A percentile compares a stretch with the other conserved stretches of the same genome.
phyloP scores from a whole-genome alignment of 2,888 invertebrate genomes.

The Oscheius sp. region DNA sequence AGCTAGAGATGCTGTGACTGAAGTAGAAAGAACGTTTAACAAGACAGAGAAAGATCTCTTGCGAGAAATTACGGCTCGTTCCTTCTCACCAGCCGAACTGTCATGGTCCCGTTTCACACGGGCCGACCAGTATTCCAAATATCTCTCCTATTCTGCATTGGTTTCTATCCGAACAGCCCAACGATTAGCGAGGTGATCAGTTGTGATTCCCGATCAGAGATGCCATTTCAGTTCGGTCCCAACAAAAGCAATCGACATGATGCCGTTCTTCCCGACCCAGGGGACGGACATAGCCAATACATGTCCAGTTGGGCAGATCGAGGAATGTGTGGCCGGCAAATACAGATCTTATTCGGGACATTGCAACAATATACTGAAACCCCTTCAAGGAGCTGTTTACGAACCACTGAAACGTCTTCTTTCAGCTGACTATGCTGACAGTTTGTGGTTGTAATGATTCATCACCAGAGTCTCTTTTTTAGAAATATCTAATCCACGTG shows the following conservation, averaged over 20 bases:
- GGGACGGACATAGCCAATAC: slow-evolving; percentile 60
- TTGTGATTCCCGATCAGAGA: neutral
- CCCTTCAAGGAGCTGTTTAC: slow-evolving; percentile 69
- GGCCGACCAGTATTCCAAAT: slow-evolving; percentile 66
- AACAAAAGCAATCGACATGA: slow-evolving; percentile 22
- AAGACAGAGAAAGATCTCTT: slow-evolving; percentile 55
- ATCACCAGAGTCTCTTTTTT: neutral
- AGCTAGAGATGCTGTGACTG: slow-evolving; percentile 49
- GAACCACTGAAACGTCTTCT: slow-evolving; percentile 68
- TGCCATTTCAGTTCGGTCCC: slow-evolving; percentile 13
- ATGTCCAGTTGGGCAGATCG: slow-evolving; percentile 70
- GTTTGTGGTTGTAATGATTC: neutral
- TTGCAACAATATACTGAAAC: slow-evolving; percentile 73
- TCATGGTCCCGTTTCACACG: slow-evolving; percentile 60
- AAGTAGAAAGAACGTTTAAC: slow-evolving; percentile 57
- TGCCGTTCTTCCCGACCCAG: slow-evolving; percentile 46
- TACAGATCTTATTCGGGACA: slow-evolving; percentile 71
- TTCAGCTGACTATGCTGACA: slow-evolving; percentile 69
- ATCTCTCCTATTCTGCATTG: slow-evolving; percentile 69
- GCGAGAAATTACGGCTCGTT: slow-evolving; percentile 21
- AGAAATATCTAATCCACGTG: slow-evolving; percentile 52
- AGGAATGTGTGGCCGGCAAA: slow-evolving; percentile 71
- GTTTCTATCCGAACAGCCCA: slow-evolving; percentile 62
- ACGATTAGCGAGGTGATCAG: slow-evolving; percentile 50
- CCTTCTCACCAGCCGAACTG: slow-evolving; percentile 42